Evolutionary conservation across 2,113 vertebrate genomes (phyloP), one percentile per base, ranked within the genome.

Genomic region (Monarcha castaneiventris): DNA sequence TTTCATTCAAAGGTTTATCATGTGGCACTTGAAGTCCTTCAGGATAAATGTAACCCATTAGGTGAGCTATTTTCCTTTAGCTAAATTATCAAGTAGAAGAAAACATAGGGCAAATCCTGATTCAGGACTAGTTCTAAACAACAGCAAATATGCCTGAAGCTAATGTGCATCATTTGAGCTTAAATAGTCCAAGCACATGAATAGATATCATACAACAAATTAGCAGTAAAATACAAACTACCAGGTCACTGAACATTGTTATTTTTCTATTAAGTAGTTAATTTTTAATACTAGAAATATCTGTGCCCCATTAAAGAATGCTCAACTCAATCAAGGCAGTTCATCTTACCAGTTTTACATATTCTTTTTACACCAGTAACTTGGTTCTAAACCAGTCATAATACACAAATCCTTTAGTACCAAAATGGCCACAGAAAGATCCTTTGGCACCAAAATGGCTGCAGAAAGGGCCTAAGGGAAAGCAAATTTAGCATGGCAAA

Each of bases 1-100:
- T 97, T 94, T 94, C 91, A 89, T 89, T 94, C 77, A 95, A 97
- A 95, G n/a, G 91, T 97, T 94, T 90, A 78, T 84, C 58, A 73
- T 80, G 20, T n/a, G 66, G 32, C n/a, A 48, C 68, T 85, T 62
- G n/a, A 90, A 62, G 51, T 80, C 56, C 77, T 88, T 79, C 55
- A 71, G 75, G 54, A 51, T 55, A 78, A 82, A 11, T 15, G 37
- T 51, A 87, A 71, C 41, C 51, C 49, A 61, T 37, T 75, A 93
- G 52, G 62, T 39, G 35, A 93, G 54, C 61, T 89, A 74, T 87
- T 97, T 97, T 93, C 62, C 71, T 87, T 80, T 26, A 94, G 52
- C 43, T 93, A 41, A 94, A 69, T 74, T 94, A 95, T 88, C 82
- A 95, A 56, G 43, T 79, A 93, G 68, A 94, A 91, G 75, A 95